Conservation (phyloP, 1,140 invertebrate species). For the Littorina saxatilis region DNA sequence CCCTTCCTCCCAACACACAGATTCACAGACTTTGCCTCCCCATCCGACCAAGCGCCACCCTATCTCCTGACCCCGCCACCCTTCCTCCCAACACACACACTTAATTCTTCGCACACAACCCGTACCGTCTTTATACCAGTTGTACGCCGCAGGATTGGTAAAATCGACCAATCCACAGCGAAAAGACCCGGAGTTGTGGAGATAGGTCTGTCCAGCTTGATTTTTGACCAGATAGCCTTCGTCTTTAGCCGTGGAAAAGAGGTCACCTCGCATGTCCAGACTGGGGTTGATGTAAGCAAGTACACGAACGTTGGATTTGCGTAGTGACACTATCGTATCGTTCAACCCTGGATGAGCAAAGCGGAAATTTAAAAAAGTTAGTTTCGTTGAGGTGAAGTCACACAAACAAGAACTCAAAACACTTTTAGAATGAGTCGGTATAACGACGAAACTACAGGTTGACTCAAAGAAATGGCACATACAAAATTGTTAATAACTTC, state of each 20-base stretch:
- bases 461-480: too few relatives aligned
- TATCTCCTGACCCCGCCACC: not conserved
- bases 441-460: too few relatives aligned
- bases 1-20: too few relatives aligned
- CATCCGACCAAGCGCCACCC: not conserved
- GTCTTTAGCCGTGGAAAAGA: conserved; percentile 65
- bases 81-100: too few relatives aligned
- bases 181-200: conserved; percentile 74
- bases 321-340: conserved; percentile 60
- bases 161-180: conserved; percentile 73
- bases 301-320: conserved; percentile 63
- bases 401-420: too few relatives aligned
- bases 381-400: too few relatives aligned
- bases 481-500: too few relatives aligned
- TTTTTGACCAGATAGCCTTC: conserved; percentile 70
- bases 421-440: too few relatives aligned
- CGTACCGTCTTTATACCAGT: conserved; percentile 74
- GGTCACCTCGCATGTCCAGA: conserved; percentile 68
- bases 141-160: conserved; percentile 63
- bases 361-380: too few relatives aligned
- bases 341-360: conserved; percentile 68
- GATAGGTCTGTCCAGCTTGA: conserved; percentile 53
- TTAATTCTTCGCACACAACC: not conserved
- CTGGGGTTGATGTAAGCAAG: conserved; percentile 75
- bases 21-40: not conserved